phyloP scores from a whole-genome alignment of 2,797 vertebrate species.

The Cichlasoma orientale region DNA sequence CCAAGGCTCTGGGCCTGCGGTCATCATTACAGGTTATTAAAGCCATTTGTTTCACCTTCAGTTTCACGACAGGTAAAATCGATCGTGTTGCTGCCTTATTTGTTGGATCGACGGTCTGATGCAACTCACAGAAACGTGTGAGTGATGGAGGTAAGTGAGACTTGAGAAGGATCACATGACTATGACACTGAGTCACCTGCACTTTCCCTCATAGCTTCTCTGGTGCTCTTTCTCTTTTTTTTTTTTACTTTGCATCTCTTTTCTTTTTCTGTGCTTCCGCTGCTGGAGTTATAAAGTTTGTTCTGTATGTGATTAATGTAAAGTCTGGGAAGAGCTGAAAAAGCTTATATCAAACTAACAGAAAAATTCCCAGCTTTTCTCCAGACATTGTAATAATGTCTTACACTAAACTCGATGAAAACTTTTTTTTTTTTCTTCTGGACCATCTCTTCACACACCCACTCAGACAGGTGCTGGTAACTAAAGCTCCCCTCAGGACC shows the following conservation, averaged over 20 bases:
- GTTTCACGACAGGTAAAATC: slow-evolving; percentile 14
- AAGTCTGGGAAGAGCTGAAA: not conserved
- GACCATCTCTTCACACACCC: slow-evolving; percentile 68
- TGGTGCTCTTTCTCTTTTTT: not conserved
- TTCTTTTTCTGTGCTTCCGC: not conserved
- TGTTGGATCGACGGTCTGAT: slow-evolving; percentile 25
- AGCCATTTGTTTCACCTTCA: slow-evolving; percentile 56
- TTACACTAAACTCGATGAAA: slow-evolving; percentile 19
- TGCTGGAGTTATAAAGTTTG: not conserved
- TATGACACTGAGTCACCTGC: not conserved
- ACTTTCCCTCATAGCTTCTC: not conserved
- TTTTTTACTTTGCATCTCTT: not conserved
- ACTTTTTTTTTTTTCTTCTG: slow-evolving; percentile 50
- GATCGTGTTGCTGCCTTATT: slow-evolving; percentile 16
- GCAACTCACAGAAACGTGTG: slow-evolving; percentile 23
- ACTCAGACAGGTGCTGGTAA: slow-evolving; percentile 73
- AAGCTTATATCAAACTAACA: not conserved
- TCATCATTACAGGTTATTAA: slow-evolving; percentile 65
- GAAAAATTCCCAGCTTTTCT: not conserved
- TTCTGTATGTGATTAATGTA: not conserved
- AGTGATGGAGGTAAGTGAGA: not conserved
- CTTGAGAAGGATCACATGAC: not conserved
- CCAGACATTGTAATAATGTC: not conserved
- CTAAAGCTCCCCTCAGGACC: slow-evolving; percentile 40
- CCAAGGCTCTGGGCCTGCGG: slow-evolving; percentile 32